Evolutionary conservation across 2,797 vertebrate genomes (phyloP).

Genomic region (Vespertilio murinus): DNA sequence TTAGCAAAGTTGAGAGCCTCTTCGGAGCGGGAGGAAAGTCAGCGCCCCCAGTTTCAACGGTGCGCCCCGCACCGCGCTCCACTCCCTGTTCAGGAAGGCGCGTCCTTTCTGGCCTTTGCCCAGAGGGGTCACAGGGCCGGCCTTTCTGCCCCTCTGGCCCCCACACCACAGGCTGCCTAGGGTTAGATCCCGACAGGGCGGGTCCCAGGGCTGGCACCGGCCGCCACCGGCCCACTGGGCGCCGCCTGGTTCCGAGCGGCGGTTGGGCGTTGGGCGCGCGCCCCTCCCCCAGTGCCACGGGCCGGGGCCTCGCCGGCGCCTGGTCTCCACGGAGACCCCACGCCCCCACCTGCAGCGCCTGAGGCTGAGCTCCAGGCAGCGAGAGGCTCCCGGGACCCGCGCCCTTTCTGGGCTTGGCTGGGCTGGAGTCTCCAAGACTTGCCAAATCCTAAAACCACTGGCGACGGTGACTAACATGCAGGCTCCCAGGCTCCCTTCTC

Average conservation of each 20-base stretch:
- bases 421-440: background rate
- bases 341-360: accelerated
- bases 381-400: accelerated
- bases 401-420: background rate
- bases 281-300: background rate
- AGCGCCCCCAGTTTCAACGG: no score
- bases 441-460: background rate
- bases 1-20: background rate
- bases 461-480: background rate
- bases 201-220: background rate
- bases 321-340: background rate
- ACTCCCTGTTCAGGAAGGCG: background rate
- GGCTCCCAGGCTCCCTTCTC: background rate
- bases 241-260: background rate
- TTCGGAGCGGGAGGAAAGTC: background rate
- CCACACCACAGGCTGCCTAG: background rate
- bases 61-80: background rate
- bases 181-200: background rate
- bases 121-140: no score
- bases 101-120: no score
- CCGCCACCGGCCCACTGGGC: background rate
- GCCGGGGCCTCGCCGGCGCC: background rate
- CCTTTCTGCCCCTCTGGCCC: background rate
- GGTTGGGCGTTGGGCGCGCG: background rate
- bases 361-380: background rate